Evolutionary conservation across 2,888 invertebrate genomes (phyloP).

Genomic region (Drosophila paranaensis): DNA sequence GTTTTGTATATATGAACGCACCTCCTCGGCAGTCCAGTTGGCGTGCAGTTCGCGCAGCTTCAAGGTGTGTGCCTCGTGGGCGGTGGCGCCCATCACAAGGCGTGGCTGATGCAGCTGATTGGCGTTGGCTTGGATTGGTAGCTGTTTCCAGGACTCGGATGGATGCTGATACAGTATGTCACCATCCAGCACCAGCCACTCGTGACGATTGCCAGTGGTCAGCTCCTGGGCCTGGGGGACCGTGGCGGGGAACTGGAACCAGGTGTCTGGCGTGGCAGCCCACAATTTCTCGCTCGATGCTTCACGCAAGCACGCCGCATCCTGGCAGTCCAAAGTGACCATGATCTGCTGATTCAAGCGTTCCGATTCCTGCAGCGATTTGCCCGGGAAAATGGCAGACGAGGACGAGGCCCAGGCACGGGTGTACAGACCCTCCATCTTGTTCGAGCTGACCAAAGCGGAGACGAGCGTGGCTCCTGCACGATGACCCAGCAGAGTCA

Average conservation of each 20-base stretch:
- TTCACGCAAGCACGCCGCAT: slow-evolving; percentile 87
- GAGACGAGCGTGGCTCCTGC: slow-evolving; percentile 94
- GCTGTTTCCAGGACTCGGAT: slow-evolving; percentile 87
- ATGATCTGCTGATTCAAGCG: slow-evolving; percentile 88
- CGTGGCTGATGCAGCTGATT: slow-evolving; percentile 79
- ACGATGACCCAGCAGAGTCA: slow-evolving; percentile 93
- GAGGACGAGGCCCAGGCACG: slow-evolving; percentile 93
- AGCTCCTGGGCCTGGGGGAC: slow-evolving; percentile 86
- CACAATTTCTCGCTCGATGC: slow-evolving; percentile 87
- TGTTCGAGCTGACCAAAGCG: slow-evolving; percentile 87
- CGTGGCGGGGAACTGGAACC: slow-evolving; percentile 88
- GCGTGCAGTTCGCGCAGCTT: slow-evolving; percentile 87
- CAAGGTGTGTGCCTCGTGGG: slow-evolving; percentile 89
- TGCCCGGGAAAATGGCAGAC: slow-evolving; percentile 90
- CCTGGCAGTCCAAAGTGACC: slow-evolving; percentile 86
- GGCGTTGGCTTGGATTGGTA: slow-evolving; percentile 70
- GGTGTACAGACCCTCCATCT: slow-evolving; percentile 89
- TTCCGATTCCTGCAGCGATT: slow-evolving; percentile 87
- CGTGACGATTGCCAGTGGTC: slow-evolving; percentile 86
- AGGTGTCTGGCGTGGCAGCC: slow-evolving; percentile 89
- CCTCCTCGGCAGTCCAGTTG: slow-evolving; percentile 89
- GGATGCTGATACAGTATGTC: slow-evolving; percentile 88
- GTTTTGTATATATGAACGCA: slow-evolving; percentile 87
- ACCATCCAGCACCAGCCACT: slow-evolving; percentile 92
- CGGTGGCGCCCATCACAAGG: slow-evolving; percentile 90